phyloP scores from a whole-genome alignment of 2,888 invertebrate species.

The Gandaritis pyraliata region DNA sequence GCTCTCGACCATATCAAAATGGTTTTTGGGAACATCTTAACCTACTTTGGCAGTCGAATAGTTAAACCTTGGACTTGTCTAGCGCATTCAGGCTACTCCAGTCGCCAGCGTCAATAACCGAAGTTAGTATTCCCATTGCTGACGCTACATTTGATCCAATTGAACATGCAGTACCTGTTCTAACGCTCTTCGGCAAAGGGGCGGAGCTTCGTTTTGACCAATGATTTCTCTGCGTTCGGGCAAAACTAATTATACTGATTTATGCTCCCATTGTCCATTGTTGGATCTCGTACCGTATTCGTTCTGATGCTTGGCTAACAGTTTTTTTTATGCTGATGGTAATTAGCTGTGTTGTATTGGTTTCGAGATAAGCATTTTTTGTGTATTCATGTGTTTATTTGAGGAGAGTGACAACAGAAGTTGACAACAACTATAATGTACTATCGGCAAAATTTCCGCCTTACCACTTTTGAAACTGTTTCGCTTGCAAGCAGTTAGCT shows the following conservation, averaged over 20 bases:
- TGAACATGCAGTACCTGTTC: conserved; percentile 68
- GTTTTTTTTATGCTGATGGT: conserved; percentile 36
- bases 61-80: no score
- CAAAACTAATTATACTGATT: conserved; percentile 97
- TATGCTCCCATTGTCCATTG: conserved; percentile 97
- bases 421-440: no score
- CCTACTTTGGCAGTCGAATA: no score
- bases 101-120: conserved; percentile 22
- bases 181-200: conserved; percentile 78
- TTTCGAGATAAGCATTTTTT: conserved; percentile 22
- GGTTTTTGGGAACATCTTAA: no score
- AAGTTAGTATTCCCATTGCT: conserved; percentile 56
- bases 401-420: not conserved
- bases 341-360: conserved; percentile 38
- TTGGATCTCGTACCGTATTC: conserved; percentile 85
- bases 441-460: no score
- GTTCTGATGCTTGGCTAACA: conserved; percentile 40
- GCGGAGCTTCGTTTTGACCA: conserved; percentile 87
- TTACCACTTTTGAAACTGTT: no score
- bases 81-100: not conserved
- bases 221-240: conserved; percentile 85
- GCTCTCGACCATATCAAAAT: no score
- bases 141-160: conserved; percentile 74
- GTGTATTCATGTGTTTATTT: not conserved
- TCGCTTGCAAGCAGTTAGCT: no score